These are phyloP conservation scores for Pyrocephalus nanus DNA, from an alignment of 2,797 vertebrate genomes.

Conservation along the genomic window DNA sequence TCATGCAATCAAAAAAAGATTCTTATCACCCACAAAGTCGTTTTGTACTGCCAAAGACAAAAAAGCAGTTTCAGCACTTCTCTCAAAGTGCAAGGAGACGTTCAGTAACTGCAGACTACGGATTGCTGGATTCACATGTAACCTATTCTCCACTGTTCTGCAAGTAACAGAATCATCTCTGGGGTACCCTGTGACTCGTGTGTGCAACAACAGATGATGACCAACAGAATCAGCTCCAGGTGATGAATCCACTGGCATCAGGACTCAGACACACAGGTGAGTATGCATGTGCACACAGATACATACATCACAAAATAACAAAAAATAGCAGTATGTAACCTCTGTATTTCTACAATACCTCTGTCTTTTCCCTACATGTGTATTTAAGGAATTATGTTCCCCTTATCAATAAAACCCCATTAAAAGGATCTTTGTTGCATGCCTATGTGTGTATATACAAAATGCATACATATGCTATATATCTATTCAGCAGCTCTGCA, in stretches of 20 bases:
- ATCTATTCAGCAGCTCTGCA: neutral
- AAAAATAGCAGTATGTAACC: neutral
- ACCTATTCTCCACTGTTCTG: accelerated
- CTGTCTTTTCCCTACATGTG: neutral
- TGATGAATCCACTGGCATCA: neutral
- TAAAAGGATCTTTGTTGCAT: neutral
- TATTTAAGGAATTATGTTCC: neutral
- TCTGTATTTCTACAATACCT: neutral
- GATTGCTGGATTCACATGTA: neutral
- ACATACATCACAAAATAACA: neutral
- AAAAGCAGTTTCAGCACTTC: neutral
- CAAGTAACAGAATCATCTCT: neutral
- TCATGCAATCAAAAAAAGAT: neutral
- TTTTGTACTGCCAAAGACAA: neutral
- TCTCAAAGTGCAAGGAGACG: neutral
- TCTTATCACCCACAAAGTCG: neutral
- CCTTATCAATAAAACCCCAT: neutral
- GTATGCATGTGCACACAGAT: no score
- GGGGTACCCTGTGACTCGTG: neutral
- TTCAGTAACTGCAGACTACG: neutral
- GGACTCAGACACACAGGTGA: neutral
- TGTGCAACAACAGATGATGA: neutral
- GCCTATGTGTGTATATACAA: neutral
- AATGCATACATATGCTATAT: neutral
- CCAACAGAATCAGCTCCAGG: neutral